These are phyloP conservation scores for Pelodytes ibericus DNA, from an alignment of 2,797 vertebrate genomes.

Conservation along the genomic window DNA sequence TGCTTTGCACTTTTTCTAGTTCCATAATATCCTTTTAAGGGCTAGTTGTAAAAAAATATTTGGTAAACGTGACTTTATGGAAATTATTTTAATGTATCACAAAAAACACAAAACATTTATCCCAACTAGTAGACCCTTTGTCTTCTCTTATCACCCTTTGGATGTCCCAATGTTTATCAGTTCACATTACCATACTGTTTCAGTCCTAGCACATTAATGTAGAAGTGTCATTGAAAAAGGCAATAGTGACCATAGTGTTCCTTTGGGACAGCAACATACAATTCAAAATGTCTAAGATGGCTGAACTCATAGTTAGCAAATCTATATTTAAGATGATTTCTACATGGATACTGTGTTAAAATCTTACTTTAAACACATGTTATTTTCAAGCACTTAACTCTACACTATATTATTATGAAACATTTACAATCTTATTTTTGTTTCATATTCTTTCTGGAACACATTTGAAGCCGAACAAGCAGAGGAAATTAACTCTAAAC, in stretches of 20 bases:
- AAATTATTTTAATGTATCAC: too few species aligned
- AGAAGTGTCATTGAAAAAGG: too few species aligned
- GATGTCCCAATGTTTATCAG: too few species aligned
- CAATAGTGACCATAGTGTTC: neutral
- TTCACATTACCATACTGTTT: too few species aligned
- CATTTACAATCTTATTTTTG: slow-evolving; percentile 38
- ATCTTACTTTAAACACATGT: slow-evolving; percentile 9
- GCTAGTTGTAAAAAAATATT: too few species aligned
- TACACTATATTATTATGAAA: slow-evolving; percentile 38
- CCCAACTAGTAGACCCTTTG: too few species aligned
- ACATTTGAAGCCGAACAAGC: slow-evolving; percentile 47
- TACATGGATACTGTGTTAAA: neutral
- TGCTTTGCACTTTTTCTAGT: too few species aligned
- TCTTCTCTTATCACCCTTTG: too few species aligned
- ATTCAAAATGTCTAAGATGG: neutral
- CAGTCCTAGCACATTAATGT: too few species aligned
- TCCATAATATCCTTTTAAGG: too few species aligned
- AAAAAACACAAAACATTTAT: too few species aligned
- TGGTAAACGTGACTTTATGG: too few species aligned
- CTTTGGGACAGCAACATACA: neutral
- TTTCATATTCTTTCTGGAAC: neutral
- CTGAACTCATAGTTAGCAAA: neutral
- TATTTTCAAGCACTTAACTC: slow-evolving; percentile 28
- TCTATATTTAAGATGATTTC: neutral
- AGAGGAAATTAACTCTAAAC: slow-evolving; percentile 53